Percentiles rank a stretch among this genome's conserved stretches.
Conservation (phyloP, 1,140 invertebrate species). For the Drosophila athabasca region DNA sequence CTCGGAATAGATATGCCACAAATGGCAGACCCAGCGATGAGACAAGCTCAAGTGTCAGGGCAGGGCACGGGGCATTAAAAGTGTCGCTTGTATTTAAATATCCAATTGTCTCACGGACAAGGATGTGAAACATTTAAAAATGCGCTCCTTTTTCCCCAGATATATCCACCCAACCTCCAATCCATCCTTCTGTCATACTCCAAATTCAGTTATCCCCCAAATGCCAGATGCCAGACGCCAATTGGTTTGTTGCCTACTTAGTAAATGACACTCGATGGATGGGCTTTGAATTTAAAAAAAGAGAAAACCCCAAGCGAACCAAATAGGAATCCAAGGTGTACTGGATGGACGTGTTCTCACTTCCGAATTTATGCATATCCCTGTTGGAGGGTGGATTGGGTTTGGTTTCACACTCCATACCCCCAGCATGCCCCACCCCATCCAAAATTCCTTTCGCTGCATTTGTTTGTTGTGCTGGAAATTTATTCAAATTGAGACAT, state of each 20-base stretch:
- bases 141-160: constrained; percentile 37
- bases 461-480: constrained; percentile 47
- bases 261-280: constrained; percentile 75
- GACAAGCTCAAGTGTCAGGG: constrained; percentile 25
- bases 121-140: constrained; percentile 78
- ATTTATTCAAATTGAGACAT: constrained; percentile 83
- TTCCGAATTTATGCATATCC: constrained; percentile 40
- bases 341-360: constrained; percentile 60
- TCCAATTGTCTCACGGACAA: constrained; percentile 56
- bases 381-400: constrained; percentile 43
- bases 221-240: constrained; percentile 27
- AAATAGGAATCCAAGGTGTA: constrained; percentile 42
- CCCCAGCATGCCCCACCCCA: neutral
- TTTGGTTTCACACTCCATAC: constrained; percentile 15
- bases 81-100: constrained; percentile 77
- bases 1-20: constrained; percentile 54
- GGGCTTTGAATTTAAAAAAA: constrained; percentile 77
- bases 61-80: constrained; percentile 55
- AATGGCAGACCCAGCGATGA: neutral
- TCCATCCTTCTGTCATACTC: neutral
- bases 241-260: constrained; percentile 61
- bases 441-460: constrained; percentile 49
- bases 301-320: neutral
- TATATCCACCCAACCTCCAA: no score
- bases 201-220: constrained; percentile 61